Evolutionary conservation across 2,797 vertebrate species (phyloP).

Genomic region (Phataginus tricuspis): DNA sequence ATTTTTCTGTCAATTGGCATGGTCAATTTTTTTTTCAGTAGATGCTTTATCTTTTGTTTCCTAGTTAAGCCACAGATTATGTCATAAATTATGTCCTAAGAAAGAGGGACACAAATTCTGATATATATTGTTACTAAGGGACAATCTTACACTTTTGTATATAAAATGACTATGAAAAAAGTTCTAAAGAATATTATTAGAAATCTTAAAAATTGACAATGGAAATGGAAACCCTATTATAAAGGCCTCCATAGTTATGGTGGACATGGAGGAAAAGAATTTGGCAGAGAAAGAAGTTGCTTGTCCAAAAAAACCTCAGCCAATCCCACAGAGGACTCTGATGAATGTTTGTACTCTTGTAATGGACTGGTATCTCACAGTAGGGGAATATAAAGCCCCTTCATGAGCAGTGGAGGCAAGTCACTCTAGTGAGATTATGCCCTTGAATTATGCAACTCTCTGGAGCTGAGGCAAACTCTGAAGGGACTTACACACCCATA

Average conservation of each 20-base stretch:
- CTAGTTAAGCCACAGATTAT: not conserved
- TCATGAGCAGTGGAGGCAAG: not conserved
- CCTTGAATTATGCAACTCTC: not conserved
- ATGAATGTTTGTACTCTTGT: not conserved
- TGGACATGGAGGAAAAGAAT: not conserved
- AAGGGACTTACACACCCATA: not conserved
- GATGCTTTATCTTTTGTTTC: not conserved
- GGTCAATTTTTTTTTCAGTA: not conserved
- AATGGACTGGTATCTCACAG: not conserved
- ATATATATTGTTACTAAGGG: not conserved
- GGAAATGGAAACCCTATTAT: not conserved
- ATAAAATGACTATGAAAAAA: not conserved
- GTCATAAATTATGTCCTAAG: not conserved
- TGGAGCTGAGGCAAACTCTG: not conserved
- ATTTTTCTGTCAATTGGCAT: not conserved
- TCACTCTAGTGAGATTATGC: not conserved
- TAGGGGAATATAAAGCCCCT: not conserved
- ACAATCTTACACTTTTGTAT: not conserved
- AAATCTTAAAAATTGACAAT: not conserved
- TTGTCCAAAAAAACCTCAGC: not conserved
- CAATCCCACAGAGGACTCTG: not conserved
- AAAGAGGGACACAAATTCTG: not conserved
- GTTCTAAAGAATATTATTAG: not conserved
- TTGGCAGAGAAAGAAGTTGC: not conserved
- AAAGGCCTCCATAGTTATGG: not conserved